Percentiles rank a stretch among this genome's conserved stretches.
phyloP scores from a whole-genome alignment of 2,888 invertebrate genomes.

The Hofmannophila pseudospretella region DNA sequence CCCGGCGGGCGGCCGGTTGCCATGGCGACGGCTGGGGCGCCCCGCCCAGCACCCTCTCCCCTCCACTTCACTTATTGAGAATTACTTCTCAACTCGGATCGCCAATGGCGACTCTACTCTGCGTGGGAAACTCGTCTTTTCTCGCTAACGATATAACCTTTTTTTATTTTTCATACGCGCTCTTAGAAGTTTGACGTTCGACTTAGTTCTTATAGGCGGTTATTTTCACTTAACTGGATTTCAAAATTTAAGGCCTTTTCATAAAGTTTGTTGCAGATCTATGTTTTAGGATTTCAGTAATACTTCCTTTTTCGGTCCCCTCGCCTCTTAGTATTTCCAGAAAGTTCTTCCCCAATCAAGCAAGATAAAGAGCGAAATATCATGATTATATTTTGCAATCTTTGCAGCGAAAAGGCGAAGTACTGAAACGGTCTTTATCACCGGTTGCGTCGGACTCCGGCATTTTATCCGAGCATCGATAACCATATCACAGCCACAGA shows the following conservation, averaged over 20 bases:
- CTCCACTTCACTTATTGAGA: conserved; percentile 46
- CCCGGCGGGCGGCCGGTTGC: conserved; percentile 44
- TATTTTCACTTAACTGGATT: too few species aligned
- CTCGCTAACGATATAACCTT: conserved; percentile 13
- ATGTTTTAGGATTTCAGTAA: too few species aligned
- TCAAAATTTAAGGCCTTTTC: too few species aligned
- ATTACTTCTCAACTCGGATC: conserved; percentile 45
- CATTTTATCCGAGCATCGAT: conserved; percentile 15
- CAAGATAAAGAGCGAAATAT: too few species aligned
- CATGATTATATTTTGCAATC: neutral
- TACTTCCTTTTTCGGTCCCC: too few species aligned
- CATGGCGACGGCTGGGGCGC: conserved; percentile 61
- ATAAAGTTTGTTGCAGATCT: too few species aligned
- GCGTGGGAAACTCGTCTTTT: conserved; percentile 18
- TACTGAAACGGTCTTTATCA: neutral
- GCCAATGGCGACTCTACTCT: conserved; percentile 42
- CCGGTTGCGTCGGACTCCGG: conserved; percentile 1
- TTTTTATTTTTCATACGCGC: conserved; percentile 2
- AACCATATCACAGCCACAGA: conserved; percentile 15
- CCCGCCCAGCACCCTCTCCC: conserved; percentile 57
- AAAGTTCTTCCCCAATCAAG: too few species aligned
- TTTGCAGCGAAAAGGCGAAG: neutral
- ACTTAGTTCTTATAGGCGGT: too few species aligned
- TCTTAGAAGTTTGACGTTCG: neutral
- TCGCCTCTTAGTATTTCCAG: too few species aligned